Percentiles rank a stretch among this genome's conserved stretches.
Conservation (phyloP, 2,797 vertebrate genomes). For the Myotis myotis region DNA sequence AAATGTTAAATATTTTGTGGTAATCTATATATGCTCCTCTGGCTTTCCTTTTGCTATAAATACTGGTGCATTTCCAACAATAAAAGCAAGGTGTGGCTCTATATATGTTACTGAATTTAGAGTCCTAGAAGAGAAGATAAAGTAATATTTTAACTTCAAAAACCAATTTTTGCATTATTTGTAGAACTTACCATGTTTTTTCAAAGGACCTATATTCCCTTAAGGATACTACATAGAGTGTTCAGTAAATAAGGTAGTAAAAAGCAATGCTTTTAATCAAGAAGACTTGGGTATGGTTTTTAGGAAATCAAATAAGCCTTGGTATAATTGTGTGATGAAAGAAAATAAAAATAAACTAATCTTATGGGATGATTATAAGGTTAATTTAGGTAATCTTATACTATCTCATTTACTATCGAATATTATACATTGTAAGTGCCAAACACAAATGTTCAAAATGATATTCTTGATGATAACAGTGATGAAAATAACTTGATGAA, state of each 20-base stretch:
- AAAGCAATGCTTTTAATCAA: constrained; percentile 30
- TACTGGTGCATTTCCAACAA: neutral
- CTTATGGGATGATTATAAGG: neutral
- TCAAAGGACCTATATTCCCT: neutral
- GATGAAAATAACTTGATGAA: neutral
- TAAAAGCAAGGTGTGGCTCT: neutral
- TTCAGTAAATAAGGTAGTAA: neutral
- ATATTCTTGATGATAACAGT: neutral
- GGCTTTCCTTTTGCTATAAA: neutral
- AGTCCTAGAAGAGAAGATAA: neutral
- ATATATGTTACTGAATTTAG: neutral
- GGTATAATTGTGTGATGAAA: neutral
- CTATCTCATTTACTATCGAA: neutral
- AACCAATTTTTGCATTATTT: neutral
- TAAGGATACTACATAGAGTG: neutral
- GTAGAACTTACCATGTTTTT: neutral
- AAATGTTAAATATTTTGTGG: neutral
- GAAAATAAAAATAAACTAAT: neutral
- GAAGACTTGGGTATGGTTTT: neutral
- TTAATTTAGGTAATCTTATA: neutral
- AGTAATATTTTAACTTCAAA: neutral
- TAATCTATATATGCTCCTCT: neutral
- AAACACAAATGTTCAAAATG: neutral
- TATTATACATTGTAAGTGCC: neutral
- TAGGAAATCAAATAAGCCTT: neutral